Base-by-base conservation (phyloP, 2,113 vertebrate genomes). In the Pomatorhinus ruficollis region DNA sequence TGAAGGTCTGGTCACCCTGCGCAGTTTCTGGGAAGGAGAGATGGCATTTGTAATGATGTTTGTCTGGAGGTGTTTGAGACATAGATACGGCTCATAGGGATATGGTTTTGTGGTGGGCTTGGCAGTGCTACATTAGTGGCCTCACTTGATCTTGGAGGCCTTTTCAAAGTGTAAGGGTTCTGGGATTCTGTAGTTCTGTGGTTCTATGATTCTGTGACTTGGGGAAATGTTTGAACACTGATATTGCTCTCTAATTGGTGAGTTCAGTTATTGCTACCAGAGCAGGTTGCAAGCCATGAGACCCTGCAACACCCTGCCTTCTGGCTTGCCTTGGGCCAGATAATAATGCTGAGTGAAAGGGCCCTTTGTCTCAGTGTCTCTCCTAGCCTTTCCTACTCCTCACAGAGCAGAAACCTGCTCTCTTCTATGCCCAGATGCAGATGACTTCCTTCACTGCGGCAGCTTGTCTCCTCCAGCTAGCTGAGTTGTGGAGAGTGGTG, bases 361-460 rank as follows among this genome's bases (percentile, higher is more conserved):
- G 15, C 20, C 19, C 5, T 2, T 72, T 33, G 19, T 44, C 21
- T 50, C n/a, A 16, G 14, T 28, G 31, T 49, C 15, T 23, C 23
- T 6, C 40, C n/a, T 74, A 50, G 19, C 42, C 40, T 72, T 63
- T 68, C 16, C 21, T 12, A 1, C 42, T 78, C 35, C 30, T 53
- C 5, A 0, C 8, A 49, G 24, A 25, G n/a, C 19, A 64, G n/a
- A 22, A 85, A 45, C 14, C 11, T 31, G 4, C 12, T 56, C 18
- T 52, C 23, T 66, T 71, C 56, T 27, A 40, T 30, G 37, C 27
- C 27, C n/a, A 44, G 31, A 20, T 59, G 14, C 5, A 2, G 13
- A 31, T 10, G 25, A 6, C 19, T 75, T 82, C 44, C 52, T 18
- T 10, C 18, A 3, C 12, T 37, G 37, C 0, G 0, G 6, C 0